Percentiles rank a stretch among this genome's conserved stretches.
These are phyloP conservation scores for Tangara arthus DNA, from an alignment of 2,797 vertebrate species.

Conservation along the genomic window DNA sequence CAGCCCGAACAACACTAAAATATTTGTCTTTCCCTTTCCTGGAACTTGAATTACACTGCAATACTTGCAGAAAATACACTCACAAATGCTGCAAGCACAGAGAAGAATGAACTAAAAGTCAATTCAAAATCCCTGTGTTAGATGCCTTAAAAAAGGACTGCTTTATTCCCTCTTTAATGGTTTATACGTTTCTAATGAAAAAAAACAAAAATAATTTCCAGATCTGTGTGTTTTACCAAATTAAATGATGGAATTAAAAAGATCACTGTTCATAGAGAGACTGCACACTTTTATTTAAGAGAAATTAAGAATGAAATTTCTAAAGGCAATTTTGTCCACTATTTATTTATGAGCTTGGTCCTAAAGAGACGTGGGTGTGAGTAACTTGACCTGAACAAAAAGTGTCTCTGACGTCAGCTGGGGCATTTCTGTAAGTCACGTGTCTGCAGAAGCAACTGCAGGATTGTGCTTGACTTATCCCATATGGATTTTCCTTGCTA, in stretches of 20 bases:
- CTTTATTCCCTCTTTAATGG: background rate
- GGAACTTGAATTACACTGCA: background rate
- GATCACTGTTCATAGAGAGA: background rate
- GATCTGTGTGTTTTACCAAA: background rate
- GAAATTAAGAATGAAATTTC: background rate
- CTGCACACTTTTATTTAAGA: background rate
- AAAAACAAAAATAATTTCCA: background rate
- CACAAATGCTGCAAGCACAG: background rate
- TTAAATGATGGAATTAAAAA: background rate
- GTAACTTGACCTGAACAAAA: background rate
- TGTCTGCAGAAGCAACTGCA: background rate
- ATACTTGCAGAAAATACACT: background rate
- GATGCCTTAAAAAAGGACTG: background rate
- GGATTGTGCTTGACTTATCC: background rate
- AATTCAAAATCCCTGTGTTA: background rate
- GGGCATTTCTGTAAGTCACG: background rate
- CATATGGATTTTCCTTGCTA: background rate
- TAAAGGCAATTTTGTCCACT: background rate
- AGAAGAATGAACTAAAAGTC: background rate
- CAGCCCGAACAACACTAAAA: background rate
- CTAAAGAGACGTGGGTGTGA: background rate
- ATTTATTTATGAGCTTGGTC: background rate
- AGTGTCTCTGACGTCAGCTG: background rate
- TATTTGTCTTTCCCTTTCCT: background rate
- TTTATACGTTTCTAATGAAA: background rate